These are phyloP conservation scores for Rhegmatorhina hoffmannsi DNA, from an alignment of 2,113 vertebrate species.

Conservation along the genomic window DNA sequence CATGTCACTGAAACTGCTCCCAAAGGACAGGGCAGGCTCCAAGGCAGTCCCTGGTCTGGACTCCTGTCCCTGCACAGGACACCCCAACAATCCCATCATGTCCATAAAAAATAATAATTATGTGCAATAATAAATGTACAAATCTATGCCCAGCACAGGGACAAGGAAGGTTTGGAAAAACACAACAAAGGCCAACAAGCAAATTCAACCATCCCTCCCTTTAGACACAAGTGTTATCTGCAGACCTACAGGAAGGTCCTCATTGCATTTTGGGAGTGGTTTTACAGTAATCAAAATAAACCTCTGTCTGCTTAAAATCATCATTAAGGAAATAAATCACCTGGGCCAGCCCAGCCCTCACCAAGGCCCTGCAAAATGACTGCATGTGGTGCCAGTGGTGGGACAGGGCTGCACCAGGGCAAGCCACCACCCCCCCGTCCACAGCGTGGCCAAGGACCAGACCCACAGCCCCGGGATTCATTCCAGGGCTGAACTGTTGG, in stretches of 20 bases:
- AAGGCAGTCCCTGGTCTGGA: rapidly evolving
- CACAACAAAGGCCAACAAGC: neutral
- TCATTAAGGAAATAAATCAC: neutral
- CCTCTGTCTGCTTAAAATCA: neutral
- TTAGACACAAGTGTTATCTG: neutral
- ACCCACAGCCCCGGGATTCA: neutral
- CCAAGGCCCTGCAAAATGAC: neutral
- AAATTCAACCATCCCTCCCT: neutral
- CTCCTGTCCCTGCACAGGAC: neutral
- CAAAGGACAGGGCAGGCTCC: neutral
- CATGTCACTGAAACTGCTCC: neutral
- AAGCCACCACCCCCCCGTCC: neutral
- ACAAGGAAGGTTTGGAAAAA: neutral
- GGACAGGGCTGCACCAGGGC: neutral
- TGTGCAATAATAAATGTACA: neutral
- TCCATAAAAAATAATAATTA: neutral
- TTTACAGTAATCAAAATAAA: neutral
- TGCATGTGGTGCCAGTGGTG: rapidly evolving
- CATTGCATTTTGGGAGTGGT: neutral
- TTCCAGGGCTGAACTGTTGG: rapidly evolving
- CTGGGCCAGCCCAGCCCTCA: neutral
- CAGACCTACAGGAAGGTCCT: neutral
- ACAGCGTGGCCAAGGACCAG: rapidly evolving
- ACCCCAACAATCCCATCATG: neutral
- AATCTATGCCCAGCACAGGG: neutral